These are phyloP conservation scores for Rissa tridactyla DNA, from an alignment of 2,113 vertebrate species.

Conservation along the genomic window DNA sequence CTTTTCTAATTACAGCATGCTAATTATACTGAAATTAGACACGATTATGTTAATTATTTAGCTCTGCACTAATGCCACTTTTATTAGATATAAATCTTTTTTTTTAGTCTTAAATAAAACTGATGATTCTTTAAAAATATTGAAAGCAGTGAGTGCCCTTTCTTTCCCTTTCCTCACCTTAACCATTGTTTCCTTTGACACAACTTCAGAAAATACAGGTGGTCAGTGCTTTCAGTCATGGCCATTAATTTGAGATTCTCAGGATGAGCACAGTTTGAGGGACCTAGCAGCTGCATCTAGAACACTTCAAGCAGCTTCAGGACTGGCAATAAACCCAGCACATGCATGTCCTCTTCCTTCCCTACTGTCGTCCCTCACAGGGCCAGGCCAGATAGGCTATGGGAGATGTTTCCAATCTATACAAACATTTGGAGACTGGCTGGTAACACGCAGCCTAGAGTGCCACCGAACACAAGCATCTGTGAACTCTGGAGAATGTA, in stretches of 20 bases:
- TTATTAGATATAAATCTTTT: neutral
- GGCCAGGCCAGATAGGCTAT: neutral
- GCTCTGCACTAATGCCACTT: neutral
- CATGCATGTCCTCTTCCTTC: neutral
- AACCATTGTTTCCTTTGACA: neutral
- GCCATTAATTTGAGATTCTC: neutral
- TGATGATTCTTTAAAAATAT: neutral
- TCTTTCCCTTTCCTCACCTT: neutral
- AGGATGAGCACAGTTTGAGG: neutral
- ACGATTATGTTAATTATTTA: neutral
- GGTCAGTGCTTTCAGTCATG: neutral
- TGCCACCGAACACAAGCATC: neutral
- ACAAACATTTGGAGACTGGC: neutral
- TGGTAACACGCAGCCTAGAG: neutral
- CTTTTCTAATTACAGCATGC: neutral
- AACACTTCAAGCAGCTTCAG: neutral
- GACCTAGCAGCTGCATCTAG: neutral
- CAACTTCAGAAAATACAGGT: neutral
- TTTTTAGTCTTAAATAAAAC: neutral
- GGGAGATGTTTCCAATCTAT: neutral
- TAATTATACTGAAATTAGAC: slow-evolving; percentile 14
- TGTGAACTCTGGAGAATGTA: neutral
- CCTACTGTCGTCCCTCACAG: no score
- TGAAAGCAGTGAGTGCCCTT: neutral
- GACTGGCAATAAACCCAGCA: neutral